Base-by-base conservation (phyloP, 2,797 vertebrate species). In the Aythya fuligula region DNA sequence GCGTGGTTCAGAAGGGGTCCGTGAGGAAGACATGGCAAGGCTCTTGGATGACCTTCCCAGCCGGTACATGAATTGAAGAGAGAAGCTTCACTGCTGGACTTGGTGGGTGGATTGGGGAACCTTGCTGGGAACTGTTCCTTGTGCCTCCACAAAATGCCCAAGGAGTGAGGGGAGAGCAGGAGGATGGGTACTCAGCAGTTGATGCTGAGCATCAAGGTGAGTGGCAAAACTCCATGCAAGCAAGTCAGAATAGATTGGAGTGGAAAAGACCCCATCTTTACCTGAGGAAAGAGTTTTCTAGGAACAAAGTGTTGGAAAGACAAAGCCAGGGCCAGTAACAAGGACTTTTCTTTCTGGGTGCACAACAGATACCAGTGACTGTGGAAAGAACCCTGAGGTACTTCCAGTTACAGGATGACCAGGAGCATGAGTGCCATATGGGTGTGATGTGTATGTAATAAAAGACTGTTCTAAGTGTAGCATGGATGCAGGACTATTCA, bases 101-200 rank as follows among this genome's bases (percentile, higher is more conserved):
- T 14, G 0, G 0, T 27, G 10, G 24, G 8, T 0, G 0, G 17
- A 38, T 8, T 39, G 62, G 24, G 58, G 43, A 15, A 41, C 27
- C 49, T 56, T 39, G 64, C 60, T 54, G 58, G 17, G 74, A 71
- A 18, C 60, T 30, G 17, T 32, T 21, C 25, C 32, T 71, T 24
- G 7, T 54, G 62, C 27, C 30, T 58, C 47, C 28, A 0, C 24
- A 32, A n/a, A 36, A 6, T 38, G 56, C 27, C 8, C 0, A 53
- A n/a, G 9, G 22, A 70, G 57, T 21, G 27, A 79, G 61, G 16
- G 14, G 21, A 82, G 14, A 88, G 41, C 43, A 66, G 28, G 38
- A 72, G 3, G 6, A 53, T 0, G 2, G 3, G 3, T 45, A n/a
- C 11, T 54, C 69, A 90, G 51, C 24, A 88, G 38, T 41, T 1